Evolutionary conservation across 2,888 invertebrate species (phyloP), one percentile per base, ranked within the genome.

Genomic region (Gymnosoma rotundatum): DNA sequence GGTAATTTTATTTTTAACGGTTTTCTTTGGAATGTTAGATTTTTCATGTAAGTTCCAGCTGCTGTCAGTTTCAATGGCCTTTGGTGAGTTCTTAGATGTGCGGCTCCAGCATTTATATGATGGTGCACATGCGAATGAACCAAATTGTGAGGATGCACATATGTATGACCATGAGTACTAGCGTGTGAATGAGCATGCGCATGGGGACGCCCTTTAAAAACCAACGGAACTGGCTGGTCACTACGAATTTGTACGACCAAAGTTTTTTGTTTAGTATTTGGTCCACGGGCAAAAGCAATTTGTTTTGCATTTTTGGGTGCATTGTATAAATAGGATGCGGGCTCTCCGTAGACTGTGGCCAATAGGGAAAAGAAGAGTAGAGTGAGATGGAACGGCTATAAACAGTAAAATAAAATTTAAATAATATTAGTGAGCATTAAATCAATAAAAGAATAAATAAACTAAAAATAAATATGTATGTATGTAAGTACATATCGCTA

Each of bases 221-320:
- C 89, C 64, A 92, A 83, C 0, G 91, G 92, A 4, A 90, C 91
- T 1, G 90, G 90, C 79, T 91, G 89, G 85, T 92, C 91, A 74
- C 92, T 92, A 25, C 92, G 91, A 52, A 92, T 92, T 87, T 92
- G 92, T 0, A 92, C 89, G 3, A 92, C 91, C 21, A 92, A 66
- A 0, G 91, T 91, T 54, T 91, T 89, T 64, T 90, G 90, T 48
- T 90, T 90, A 12, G 86, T 89, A 21, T 78, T 86, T 10, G 80
- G 78, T 60, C 81, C 80, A 61, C 86, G 89, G 0, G 79, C 73
- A 45, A 79, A 72, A 10, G 79, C 64, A 16, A 88, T 36, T 56
- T 91, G 91, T 45, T 90, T 91, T 50, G 86, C 86, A 58, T 81
- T 89, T 67, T 90, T 90, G 2, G 90, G 90, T 89, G 89, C 90